A percentile compares a stretch with the other conserved stretches of the same genome.
phyloP scores from a whole-genome alignment of 2,113 vertebrate genomes.

The Bos javanicus region DNA sequence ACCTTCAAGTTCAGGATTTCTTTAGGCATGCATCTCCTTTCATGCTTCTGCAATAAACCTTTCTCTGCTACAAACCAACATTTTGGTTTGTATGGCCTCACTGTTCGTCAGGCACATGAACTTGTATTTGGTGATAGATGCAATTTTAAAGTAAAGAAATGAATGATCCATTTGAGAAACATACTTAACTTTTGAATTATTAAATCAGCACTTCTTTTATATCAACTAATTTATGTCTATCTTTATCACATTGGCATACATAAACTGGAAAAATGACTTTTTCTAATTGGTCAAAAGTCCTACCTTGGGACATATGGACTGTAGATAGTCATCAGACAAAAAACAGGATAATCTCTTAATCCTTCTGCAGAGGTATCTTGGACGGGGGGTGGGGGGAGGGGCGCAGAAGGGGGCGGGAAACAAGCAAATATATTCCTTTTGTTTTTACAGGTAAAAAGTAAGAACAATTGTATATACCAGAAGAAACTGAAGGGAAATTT shows the following conservation, averaged over 20 bases:
- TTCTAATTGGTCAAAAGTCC: not conserved
- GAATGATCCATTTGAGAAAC: not conserved
- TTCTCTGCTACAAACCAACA: not conserved
- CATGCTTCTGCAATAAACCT: not conserved
- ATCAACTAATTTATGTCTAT: not conserved
- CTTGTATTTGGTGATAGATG: not conserved
- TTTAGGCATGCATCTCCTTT: not conserved
- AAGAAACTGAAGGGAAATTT: not conserved
- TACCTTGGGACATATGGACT: not conserved
- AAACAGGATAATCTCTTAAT: not conserved
- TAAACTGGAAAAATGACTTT: not conserved
- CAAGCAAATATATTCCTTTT: not conserved
- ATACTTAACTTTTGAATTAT: not conserved
- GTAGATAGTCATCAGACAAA: not conserved
- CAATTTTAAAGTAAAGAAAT: not conserved
- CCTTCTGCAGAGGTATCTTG: not conserved
- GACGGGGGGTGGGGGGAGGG: rapidly evolving
- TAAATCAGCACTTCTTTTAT: not conserved
- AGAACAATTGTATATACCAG: not conserved
- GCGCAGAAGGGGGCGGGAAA: rapidly evolving
- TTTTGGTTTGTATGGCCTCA: not conserved
- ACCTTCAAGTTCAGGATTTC: not conserved
- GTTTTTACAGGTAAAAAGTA: not conserved
- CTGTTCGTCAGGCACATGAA: not conserved
- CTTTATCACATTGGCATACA: not conserved